Evolutionary conservation across 2,113 vertebrate species (phyloP).

Genomic region (Oreochromis aureus): DNA sequence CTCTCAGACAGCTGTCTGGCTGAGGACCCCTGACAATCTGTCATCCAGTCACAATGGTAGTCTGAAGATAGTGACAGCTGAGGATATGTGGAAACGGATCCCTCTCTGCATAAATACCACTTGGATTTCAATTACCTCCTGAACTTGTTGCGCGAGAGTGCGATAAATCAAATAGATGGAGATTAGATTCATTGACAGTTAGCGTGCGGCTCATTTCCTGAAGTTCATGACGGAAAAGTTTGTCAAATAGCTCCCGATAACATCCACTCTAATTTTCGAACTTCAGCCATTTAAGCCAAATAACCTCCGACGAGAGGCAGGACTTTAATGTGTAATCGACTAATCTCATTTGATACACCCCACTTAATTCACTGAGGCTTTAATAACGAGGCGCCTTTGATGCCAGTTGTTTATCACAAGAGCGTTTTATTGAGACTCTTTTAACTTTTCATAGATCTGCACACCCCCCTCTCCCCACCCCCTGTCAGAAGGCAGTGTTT

Average conservation of each 20-base stretch:
- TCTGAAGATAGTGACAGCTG: conserved; percentile 66
- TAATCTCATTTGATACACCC: conserved; percentile 14
- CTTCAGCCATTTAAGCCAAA: conserved; percentile 11
- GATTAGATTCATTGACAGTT: conserved; percentile 42
- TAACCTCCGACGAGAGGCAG: conserved; percentile 8
- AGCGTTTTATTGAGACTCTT: background rate
- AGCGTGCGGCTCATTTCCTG: conserved; percentile 18
- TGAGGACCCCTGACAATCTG: conserved; percentile 60
- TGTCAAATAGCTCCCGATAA: conserved; percentile 7
- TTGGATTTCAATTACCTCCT: conserved; percentile 61
- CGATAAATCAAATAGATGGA: conserved; percentile 49
- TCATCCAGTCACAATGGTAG: conserved; percentile 61
- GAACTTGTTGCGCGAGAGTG: conserved; percentile 25
- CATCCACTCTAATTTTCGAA: conserved; percentile 18
- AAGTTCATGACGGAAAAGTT: conserved; percentile 38
- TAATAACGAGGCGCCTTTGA: background rate
- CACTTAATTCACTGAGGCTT: conserved; percentile 13
- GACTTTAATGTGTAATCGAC: conserved; percentile 1
- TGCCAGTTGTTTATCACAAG: conserved; percentile 15
- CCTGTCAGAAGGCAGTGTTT: conserved; percentile 1
- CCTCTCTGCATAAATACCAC: conserved; percentile 50
- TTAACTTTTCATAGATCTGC: conserved; percentile 2
- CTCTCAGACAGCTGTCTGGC: conserved; percentile 61
- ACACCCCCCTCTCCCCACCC: background rate
- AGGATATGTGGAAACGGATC: conserved; percentile 57